Conservation (phyloP, 2,113 vertebrate genomes). For the Urocitellus parryii region DNA sequence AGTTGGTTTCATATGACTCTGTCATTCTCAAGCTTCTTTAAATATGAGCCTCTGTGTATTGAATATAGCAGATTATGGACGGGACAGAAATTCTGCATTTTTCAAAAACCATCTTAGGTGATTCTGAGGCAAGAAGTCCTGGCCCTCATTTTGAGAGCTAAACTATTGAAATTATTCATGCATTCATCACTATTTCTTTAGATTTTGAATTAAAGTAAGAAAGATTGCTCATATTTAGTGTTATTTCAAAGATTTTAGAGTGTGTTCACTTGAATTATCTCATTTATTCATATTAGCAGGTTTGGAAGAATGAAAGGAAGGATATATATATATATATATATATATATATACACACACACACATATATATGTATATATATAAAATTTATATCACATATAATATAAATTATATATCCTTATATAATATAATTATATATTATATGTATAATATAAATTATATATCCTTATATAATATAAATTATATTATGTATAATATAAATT, state of each 20-base stretch:
- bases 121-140: not conserved
- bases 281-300: not conserved
- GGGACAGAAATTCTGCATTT: not conserved
- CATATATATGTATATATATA: too few relatives aligned
- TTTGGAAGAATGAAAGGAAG: not conserved
- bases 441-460: too few relatives aligned
- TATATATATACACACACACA: too few relatives aligned
- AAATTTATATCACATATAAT: too few relatives aligned
- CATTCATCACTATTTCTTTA: not conserved
- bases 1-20: not conserved
- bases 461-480: too few relatives aligned
- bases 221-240: not conserved
- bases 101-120: not conserved
- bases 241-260: not conserved
- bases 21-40: not conserved
- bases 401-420: too few relatives aligned
- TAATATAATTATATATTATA: too few relatives aligned
- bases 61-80: not conserved
- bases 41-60: not conserved
- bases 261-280: not conserved
- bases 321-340: not conserved
- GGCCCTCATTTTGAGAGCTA: not conserved
- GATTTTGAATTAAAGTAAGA: not conserved
- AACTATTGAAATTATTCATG: not conserved
- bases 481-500: too few relatives aligned